Base-by-base conservation (phyloP, 2,113 vertebrate species). In the Canis aureus region DNA sequence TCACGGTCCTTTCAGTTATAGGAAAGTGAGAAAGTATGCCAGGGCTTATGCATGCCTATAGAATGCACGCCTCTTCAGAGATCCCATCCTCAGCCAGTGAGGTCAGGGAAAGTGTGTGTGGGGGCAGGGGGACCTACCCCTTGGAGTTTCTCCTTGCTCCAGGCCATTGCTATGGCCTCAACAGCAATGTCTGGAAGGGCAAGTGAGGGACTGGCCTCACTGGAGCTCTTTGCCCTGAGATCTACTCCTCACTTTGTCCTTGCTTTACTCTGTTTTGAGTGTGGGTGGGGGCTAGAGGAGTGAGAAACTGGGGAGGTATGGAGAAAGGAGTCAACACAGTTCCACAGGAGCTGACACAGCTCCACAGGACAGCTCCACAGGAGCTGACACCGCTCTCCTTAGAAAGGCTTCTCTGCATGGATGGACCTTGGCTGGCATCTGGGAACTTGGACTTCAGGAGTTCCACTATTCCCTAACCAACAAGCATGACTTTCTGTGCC, bases 261-360 rank as follows among this genome's bases (percentile, higher is more conserved):
- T 19, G 4, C 35, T 43, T 11, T 62, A 0, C n/a, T 35, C 5
- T n/a, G 89, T 55, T 43, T 23, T 23, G 2, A 20, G 23, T 11
- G 17, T 0, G 2, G 25, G 1, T 4, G 13, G 3, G 66, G 29
- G 32, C 1, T 8, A 35, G 67, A 3, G 32, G 67, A 25, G 13
- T 23, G 43, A 78, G 12, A 67, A 67, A 29, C 29, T 32, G 22
- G 15, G 27, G 51, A 5, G 27, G 12, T 23, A 13, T 32, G 32
- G 32, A 66, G 35, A 55, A 90, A 85, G 20, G 32, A 43, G 67
- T 81, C 71, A 17, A 20, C 49, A 5, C 16, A 43, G 7, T 43
- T 43, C 38, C 38, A 43, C 38, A 38, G 27, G 27, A 11, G 1
- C 64, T 11, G 15, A 71, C 32, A 17, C 32, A 4, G 5, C 15